Percentiles rank a stretch among this genome's conserved stretches.
phyloP scores from a whole-genome alignment of 2,797 vertebrate species.

The Coendou prehensilis region DNA sequence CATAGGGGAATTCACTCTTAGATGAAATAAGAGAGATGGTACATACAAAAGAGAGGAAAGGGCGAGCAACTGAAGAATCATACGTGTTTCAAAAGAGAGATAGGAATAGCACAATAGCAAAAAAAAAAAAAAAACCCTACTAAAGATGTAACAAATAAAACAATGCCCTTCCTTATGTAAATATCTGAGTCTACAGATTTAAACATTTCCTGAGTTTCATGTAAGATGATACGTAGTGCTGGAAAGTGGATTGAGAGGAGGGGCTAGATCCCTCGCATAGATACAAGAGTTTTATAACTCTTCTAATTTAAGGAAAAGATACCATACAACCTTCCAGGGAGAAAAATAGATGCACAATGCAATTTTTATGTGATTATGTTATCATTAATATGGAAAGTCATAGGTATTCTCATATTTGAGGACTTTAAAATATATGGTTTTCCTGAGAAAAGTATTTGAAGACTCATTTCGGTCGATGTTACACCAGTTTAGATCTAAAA shows the following conservation, averaged over 20 bases:
- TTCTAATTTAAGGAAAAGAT: slow-evolving; percentile 4
- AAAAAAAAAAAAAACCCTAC: not conserved
- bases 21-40: not conserved
- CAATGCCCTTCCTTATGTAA: not conserved
- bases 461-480: not conserved
- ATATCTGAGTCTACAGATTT: not conserved
- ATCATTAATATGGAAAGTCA: not conserved
- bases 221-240: not conserved
- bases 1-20: not conserved
- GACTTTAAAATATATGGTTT: not conserved
- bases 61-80: not conserved
- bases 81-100: not conserved
- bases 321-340: not conserved
- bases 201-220: not conserved
- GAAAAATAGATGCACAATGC: not conserved
- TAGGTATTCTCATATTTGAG: not conserved
- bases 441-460: not conserved
- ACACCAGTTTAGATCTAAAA: not conserved
- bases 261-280: not conserved
- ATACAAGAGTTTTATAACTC: not conserved
- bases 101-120: not conserved
- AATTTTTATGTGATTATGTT: slow-evolving; percentile 6
- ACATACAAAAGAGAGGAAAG: not conserved
- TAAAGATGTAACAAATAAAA: slow-evolving; percentile 14
- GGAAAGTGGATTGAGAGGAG: not conserved